Conservation (phyloP, 2,797 vertebrate genomes). For the Glyptemys insculpta region DNA sequence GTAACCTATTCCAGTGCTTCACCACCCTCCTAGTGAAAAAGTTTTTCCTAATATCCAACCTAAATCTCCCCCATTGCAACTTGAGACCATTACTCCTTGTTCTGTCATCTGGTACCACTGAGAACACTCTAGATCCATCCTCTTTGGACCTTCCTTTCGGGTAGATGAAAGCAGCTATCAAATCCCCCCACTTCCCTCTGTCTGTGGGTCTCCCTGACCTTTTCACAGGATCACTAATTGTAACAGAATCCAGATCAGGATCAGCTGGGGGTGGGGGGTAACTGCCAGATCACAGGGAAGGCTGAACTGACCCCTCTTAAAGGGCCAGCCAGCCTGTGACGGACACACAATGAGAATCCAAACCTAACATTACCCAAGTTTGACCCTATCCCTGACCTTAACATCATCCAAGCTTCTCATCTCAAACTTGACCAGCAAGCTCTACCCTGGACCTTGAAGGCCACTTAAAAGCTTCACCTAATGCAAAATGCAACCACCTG, state of each 20-base stretch:
- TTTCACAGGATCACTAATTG: background rate
- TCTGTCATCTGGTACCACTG: too few relatives aligned
- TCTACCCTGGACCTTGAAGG: background rate
- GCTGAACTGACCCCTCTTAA: background rate
- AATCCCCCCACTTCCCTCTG: too few relatives aligned
- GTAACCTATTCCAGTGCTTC: too few relatives aligned
- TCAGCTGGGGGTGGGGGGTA: background rate
- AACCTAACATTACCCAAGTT: background rate
- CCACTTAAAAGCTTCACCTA: background rate
- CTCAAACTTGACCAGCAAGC: background rate
- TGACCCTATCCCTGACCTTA: background rate
- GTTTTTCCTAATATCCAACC: too few relatives aligned
- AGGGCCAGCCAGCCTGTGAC: background rate
- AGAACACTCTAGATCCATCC: too few relatives aligned
- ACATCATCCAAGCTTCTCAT: background rate
- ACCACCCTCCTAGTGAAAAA: too few relatives aligned
- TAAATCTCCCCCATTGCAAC: too few relatives aligned
- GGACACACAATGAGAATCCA: background rate
- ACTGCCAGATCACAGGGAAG: background rate
- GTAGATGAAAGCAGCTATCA: too few relatives aligned
- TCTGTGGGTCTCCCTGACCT: too few relatives aligned
- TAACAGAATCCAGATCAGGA: background rate
- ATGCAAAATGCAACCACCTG: background rate
- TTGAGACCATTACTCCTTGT: too few relatives aligned
- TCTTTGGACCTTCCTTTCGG: too few relatives aligned